Evolutionary conservation across 2,888 invertebrate species (phyloP).

Genomic region (Cataglyphis altisquamis): DNA sequence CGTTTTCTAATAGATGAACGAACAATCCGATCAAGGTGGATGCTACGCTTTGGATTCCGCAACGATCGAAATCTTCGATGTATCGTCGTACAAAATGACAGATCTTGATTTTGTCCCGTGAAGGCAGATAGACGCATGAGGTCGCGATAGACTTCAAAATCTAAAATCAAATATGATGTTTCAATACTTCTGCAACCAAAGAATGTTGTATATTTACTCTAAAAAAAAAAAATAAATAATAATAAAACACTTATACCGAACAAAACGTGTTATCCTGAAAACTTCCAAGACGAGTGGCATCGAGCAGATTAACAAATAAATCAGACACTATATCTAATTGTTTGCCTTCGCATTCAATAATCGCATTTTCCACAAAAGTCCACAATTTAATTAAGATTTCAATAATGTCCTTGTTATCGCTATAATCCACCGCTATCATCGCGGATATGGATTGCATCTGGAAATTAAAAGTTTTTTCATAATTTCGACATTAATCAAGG

Average conservation of each 20-base stretch:
- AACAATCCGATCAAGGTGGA: conserved; percentile 75
- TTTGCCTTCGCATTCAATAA: conserved; percentile 75
- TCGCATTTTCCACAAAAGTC: conserved; percentile 72
- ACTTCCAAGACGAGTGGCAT: conserved; percentile 62
- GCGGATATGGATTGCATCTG: neutral
- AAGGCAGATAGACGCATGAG: conserved; percentile 63
- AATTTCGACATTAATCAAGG: neutral
- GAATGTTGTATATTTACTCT: neutral
- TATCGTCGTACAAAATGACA: conserved; percentile 30
- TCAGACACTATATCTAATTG: conserved; percentile 72
- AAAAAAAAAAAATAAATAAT: neutral
- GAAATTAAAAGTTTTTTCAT: neutral
- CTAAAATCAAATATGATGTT: conserved; percentile 64
- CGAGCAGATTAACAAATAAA: conserved; percentile 72
- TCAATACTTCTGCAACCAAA: neutral
- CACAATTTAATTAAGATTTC: conserved; percentile 73
- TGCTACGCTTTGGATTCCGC: neutral
- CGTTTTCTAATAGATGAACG: conserved; percentile 76
- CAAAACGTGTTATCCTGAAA: conserved; percentile 61
- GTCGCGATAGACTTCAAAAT: conserved; percentile 71
- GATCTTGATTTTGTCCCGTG: conserved; percentile 49
- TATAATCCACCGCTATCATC: conserved; percentile 5
- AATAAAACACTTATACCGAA: conserved; percentile 63
- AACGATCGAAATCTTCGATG: neutral
- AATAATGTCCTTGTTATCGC: conserved; percentile 59